Percentiles rank a stretch among this genome's conserved stretches.
phyloP scores from a whole-genome alignment of 1,140 invertebrate species.

The Tyrophagus putrescentiae region DNA sequence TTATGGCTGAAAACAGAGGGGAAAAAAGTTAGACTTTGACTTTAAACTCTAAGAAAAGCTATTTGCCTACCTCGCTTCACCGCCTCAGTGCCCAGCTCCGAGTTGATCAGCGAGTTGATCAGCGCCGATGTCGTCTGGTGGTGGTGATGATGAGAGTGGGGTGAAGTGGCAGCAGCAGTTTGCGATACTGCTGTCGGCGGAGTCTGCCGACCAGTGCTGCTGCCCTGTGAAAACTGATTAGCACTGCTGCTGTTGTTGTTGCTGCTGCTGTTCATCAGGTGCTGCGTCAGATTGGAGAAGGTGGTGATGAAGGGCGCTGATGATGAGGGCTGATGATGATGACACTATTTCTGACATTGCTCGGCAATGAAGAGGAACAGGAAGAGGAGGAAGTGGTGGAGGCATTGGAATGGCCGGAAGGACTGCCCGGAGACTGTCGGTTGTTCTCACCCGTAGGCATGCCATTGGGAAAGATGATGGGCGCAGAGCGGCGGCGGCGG shows the following conservation, averaged over 20 bases:
- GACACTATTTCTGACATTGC: too few species aligned
- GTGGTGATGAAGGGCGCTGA: constrained; percentile 1
- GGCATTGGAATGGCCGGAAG: not conserved
- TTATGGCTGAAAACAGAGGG: not conserved
- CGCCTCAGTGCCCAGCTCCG: not conserved
- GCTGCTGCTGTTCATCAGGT: not conserved
- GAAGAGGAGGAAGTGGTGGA: not conserved
- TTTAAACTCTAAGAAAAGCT: too few species aligned
- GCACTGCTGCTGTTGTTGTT: not conserved
- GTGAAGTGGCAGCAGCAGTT: too few species aligned
- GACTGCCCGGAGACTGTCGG: not conserved
- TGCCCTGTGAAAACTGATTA: too few species aligned
- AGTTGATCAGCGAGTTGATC: constrained; percentile 1
- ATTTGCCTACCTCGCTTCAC: too few species aligned
- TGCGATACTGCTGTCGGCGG: too few species aligned
- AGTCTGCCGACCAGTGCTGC: too few species aligned
- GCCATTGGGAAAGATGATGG: constrained; percentile 8
- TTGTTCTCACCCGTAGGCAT: not conserved
- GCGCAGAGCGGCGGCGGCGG: not conserved
- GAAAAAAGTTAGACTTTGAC: not conserved
- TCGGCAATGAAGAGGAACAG: too few species aligned
- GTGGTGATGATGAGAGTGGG: too few species aligned
- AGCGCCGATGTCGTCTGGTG: constrained; percentile 2
- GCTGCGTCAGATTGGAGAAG: constrained; percentile 1
- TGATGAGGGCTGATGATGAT: not conserved